Conservation (phyloP, 2,888 invertebrate genomes). For the Automeris io region DNA sequence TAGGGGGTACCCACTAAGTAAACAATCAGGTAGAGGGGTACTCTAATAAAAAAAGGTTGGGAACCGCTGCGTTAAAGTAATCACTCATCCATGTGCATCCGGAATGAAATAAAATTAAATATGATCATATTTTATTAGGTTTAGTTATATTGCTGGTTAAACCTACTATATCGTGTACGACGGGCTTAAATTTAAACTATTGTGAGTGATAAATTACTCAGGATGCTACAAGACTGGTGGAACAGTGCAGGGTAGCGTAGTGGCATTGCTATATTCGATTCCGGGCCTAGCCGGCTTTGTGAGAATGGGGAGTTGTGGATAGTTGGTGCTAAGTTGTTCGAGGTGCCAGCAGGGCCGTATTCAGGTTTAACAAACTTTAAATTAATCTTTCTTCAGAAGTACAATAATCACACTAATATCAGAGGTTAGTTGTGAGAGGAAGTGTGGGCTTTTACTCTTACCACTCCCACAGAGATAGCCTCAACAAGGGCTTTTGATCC, state of each 20-base stretch:
- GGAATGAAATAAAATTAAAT: too few relatives aligned
- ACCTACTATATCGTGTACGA: too few relatives aligned
- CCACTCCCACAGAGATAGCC: too few relatives aligned
- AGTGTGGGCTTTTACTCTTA: too few relatives aligned
- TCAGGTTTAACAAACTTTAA: not conserved
- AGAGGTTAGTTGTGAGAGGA: too few relatives aligned
- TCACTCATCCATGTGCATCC: not conserved
- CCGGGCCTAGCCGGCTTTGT: slow-evolving; percentile 14
- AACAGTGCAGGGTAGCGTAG: slow-evolving; percentile 4
- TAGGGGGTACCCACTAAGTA: too few relatives aligned
- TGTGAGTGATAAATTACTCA: slow-evolving; percentile 5
- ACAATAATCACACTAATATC: too few relatives aligned
- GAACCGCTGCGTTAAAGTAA: not conserved
- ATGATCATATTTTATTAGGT: too few relatives aligned
- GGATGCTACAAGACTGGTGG: slow-evolving; percentile 5
- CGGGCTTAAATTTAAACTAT: too few relatives aligned
- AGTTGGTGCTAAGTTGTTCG: slow-evolving; percentile 10
- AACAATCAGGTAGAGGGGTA: not conserved
- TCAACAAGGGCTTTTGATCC: too few relatives aligned
- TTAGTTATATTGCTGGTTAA: too few relatives aligned
- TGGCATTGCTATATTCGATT: slow-evolving; percentile 14
- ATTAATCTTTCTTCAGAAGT: too few relatives aligned
- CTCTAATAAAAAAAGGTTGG: not conserved
- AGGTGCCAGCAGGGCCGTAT: not conserved
- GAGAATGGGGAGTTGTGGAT: slow-evolving; percentile 13